Evolutionary conservation across 2,888 invertebrate genomes (phyloP).

Genomic region (Volucella zonaria): DNA sequence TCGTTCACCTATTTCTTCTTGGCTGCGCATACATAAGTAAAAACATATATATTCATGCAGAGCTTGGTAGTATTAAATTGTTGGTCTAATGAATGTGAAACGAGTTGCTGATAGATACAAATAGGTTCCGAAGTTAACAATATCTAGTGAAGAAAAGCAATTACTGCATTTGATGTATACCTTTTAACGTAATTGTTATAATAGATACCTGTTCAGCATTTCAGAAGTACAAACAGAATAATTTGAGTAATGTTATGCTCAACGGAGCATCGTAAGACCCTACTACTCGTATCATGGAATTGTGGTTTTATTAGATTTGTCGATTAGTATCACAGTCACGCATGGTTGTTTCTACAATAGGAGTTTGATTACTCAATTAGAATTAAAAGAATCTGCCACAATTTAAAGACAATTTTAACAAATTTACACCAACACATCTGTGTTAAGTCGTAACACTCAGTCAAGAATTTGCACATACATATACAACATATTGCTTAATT

Average conservation of each 20-base stretch:
- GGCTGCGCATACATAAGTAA: not conserved
- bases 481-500: too few relatives aligned
- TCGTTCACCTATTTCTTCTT: constrained; percentile 29
- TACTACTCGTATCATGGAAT: constrained; percentile 12
- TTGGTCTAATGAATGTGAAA: not conserved
- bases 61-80: too few relatives aligned
- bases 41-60: not conserved
- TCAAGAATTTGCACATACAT: too few relatives aligned
- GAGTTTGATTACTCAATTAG: constrained; percentile 37
- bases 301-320: constrained; percentile 50
- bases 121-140: constrained; percentile 1
- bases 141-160: constrained; percentile 7
- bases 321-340: constrained; percentile 62
- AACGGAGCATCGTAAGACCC: constrained; percentile 41
- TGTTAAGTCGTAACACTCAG: not conserved
- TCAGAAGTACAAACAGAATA: constrained; percentile 27
- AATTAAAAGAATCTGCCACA: constrained; percentile 5
- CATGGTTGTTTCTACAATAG: constrained; percentile 48
- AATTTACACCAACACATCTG: constrained; percentile 13
- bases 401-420: constrained; percentile 24
- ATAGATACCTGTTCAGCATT: constrained; percentile 37
- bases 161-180: constrained; percentile 18
- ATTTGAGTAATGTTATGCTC: constrained; percentile 64
- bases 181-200: constrained; percentile 47
- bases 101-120: constrained; percentile 1